Conservation (phyloP, 2,888 invertebrate genomes). For the Omphaloscelis lunosa region DNA sequence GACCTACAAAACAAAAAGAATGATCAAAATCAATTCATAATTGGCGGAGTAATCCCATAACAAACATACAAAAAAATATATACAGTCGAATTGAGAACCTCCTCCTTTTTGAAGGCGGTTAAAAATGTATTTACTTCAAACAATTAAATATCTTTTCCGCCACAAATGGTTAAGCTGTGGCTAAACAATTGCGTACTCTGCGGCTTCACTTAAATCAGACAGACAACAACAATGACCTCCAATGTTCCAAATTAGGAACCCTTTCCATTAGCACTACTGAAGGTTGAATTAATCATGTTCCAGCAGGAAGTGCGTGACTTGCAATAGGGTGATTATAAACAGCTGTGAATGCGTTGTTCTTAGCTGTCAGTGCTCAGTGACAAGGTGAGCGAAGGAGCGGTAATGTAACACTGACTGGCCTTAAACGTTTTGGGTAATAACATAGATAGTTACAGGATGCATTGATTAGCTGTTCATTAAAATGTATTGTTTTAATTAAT, state of each 20-base stretch:
- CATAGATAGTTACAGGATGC: neutral
- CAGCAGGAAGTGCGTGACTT: conserved; percentile 62
- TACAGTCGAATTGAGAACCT: no score
- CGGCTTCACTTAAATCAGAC: neutral
- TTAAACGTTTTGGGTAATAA: neutral
- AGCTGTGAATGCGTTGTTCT: conserved; percentile 48
- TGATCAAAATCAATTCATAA: no score
- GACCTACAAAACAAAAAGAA: no score
- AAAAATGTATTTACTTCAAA: no score
- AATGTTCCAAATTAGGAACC: conserved; percentile 29
- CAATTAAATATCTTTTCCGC: neutral
- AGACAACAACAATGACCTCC: neutral
- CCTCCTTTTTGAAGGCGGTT: no score
- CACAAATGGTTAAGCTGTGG: neutral
- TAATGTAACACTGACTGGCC: conserved; percentile 30
- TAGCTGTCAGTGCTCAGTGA: conserved; percentile 41
- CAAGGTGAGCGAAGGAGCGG: conserved; percentile 45
- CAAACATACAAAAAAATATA: no score
- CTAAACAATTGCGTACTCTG: neutral
- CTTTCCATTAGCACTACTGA: conserved; percentile 45
- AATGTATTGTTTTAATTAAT: neutral
- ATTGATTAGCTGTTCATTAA: neutral
- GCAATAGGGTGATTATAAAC: conserved; percentile 47
- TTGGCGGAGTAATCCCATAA: no score
- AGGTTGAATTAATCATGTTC: conserved; percentile 60